Base-by-base conservation (phyloP, 2,797 vertebrate genomes). In the Propithecus perrieri region DNA sequence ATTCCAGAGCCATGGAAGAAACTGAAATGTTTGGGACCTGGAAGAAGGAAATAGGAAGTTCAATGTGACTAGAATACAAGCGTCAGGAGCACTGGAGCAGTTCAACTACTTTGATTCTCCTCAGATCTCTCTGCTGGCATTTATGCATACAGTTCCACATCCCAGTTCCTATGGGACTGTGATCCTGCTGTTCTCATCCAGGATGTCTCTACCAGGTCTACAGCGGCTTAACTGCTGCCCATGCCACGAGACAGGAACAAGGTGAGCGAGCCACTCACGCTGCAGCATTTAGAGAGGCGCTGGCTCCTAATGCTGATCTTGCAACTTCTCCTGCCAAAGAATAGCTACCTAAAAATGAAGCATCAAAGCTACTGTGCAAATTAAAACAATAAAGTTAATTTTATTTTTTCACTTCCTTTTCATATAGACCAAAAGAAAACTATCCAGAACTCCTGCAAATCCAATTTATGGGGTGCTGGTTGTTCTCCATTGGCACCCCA, bases 231-330 rank as follows among this genome's bases (percentile, higher is more conserved):
- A 84, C 8, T 5, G 13, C 9, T 50, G 33, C 11, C 6, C 18
- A 13, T 43, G 6, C 48, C 61, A 57, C 18, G 18, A 30, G 18
- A 1, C 33, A 80, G 15, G 14, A 38, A 61, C 12, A 5, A 38
- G 20, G 13, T 2, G 28, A 46, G 7, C 1, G 2, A 38, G 5
- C 1, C 20, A 41, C 3, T 12, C 59, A 59, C 0, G 17, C 4
- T 3, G 3, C 18, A 79, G 33, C 17, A 85, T 11, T 48, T 76
- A 48, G 72, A 80, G n/a, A 50, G 15, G 12, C 0, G n/a, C n/a
- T 53, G 6, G 28, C 1, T 88, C 50, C 9, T 46, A 24, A 53
- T 30, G 15, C 7, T 76, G 13, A 10, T 3, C 43, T 91, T 53
- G 18, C 14, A 53, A 14, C 5, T 61, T 26, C 6, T 65, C 17